Evolutionary conservation across 2,113 vertebrate species (phyloP), one percentile per base, ranked within the genome.

Genomic region (Rhea pennata): DNA sequence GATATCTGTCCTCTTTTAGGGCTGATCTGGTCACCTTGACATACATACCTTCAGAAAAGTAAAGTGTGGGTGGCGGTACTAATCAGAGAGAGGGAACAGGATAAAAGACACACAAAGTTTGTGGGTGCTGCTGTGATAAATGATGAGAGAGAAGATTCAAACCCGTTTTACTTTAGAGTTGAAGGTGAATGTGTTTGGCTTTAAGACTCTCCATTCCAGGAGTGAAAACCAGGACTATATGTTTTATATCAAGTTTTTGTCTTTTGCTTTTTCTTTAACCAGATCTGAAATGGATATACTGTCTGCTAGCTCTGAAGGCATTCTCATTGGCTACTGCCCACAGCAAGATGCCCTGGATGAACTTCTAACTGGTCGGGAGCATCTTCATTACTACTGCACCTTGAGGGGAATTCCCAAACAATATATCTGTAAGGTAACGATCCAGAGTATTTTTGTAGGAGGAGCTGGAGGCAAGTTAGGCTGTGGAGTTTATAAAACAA

Each of bases 341-440:
- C 98, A 98, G 90, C 96, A 96, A 84, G 98, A 98, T 56, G 97
- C 98, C 31, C 58, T 98, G 84, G 97, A 98, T 44, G 96, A 96
- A 26, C 92, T 98, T 67, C 78, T 98, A 87, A 98, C 96, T 0
- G 98, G 97, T 8, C 95, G 98, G 98, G 98, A 98, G 12, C 98
- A 98, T 54, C 97, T 98, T 51, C 88, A 82, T 21, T 98, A 97
- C 74, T 98, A 98, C 91, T 98, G 98, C 56, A 93, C 87, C 4
- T 87, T 98, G 15, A 95, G 93, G 13, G 98, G 98, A 64, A 90
- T 98, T 79, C 97, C 98, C 20, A 95, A 92, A 14, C 69, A 80
- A 5, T 21, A 31, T 58, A 77, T 97, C 53, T 50, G 5, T 15
- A 87, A 97, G 97, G 98, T 98, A 88, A 93, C 62, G 40, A 26